Percentiles rank a stretch among this genome's conserved stretches.
phyloP scores from a whole-genome alignment of 37 sponge, comb jelly and placozoan genomes.

The Bolinopsis microptera region DNA sequence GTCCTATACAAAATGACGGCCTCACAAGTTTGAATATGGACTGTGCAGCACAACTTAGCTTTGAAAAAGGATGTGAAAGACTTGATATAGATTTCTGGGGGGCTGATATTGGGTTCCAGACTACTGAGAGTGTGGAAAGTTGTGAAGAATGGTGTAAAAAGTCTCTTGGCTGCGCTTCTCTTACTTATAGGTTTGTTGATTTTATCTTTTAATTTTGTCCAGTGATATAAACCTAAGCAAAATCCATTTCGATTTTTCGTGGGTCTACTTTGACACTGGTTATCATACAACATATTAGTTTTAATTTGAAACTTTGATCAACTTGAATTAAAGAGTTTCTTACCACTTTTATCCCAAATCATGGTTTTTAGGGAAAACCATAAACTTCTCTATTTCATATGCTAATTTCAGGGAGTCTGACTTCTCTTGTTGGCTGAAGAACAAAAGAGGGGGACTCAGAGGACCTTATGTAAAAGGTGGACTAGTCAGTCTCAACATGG shows the following conservation, averaged over 20 bases:
- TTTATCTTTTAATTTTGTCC: not conserved
- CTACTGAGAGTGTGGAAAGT: not conserved
- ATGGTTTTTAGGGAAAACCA: too few relatives aligned
- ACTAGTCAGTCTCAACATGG: not conserved
- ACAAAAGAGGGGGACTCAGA: not conserved
- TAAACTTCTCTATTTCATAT: too few relatives aligned
- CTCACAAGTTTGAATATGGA: not conserved
- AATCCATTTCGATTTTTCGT: too few relatives aligned
- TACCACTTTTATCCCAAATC: too few relatives aligned
- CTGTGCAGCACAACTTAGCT: not conserved
- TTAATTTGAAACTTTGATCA: too few relatives aligned
- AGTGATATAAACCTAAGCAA: too few relatives aligned
- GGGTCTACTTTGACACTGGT: too few relatives aligned
- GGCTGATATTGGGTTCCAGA: not conserved
- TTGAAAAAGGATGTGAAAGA: not conserved
- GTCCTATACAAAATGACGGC: not conserved
- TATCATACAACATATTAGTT: too few relatives aligned
- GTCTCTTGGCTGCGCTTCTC: not conserved
- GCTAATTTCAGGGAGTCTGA: not conserved
- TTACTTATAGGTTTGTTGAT: not conserved
- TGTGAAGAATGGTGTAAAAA: not conserved
- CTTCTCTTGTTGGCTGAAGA: not conserved
- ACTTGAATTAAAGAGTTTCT: too few relatives aligned
- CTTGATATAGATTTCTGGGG: not conserved
- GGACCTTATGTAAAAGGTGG: not conserved